Conservation (phyloP, 2,888 invertebrate species). For the Coremacera marginata region DNA sequence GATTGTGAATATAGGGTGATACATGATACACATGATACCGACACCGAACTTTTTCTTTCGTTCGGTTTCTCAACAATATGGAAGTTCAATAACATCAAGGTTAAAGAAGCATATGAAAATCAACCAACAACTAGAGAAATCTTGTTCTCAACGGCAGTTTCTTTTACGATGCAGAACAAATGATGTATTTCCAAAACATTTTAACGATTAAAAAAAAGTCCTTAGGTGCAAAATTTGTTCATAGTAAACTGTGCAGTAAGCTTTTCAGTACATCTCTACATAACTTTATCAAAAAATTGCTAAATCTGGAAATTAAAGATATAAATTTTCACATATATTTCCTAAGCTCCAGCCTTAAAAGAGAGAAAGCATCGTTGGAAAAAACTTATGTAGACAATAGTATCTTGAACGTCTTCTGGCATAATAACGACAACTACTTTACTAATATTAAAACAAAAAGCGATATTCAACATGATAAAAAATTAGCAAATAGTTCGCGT, state of each 20-base stretch:
- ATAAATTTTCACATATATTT: no score
- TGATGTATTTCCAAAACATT: neutral
- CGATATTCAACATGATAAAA: neutral
- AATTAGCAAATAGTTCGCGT: neutral
- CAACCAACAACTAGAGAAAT: neutral
- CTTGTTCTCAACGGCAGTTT: neutral
- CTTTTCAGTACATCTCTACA: neutral
- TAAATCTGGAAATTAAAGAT: no score
- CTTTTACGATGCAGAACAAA: neutral
- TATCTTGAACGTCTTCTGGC: neutral
- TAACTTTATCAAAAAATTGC: neutral
- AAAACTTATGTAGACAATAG: neutral
- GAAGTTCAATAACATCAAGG: neutral
- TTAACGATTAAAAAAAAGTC: neutral
- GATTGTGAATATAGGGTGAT: neutral
- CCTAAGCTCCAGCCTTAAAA: neutral
- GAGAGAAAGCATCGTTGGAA: neutral
- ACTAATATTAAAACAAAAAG: neutral
- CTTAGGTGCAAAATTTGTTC: neutral
- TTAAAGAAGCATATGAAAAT: neutral
- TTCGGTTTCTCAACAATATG: conserved; percentile 1
- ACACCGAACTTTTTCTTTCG: neutral
- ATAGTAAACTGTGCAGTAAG: neutral
- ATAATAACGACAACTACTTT: neutral
- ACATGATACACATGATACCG: neutral